A percentile compares a stretch with the other conserved stretches of the same genome.
phyloP scores from a whole-genome alignment of 2,888 invertebrate species.

The Acanthosoma haemorrhoidale region DNA sequence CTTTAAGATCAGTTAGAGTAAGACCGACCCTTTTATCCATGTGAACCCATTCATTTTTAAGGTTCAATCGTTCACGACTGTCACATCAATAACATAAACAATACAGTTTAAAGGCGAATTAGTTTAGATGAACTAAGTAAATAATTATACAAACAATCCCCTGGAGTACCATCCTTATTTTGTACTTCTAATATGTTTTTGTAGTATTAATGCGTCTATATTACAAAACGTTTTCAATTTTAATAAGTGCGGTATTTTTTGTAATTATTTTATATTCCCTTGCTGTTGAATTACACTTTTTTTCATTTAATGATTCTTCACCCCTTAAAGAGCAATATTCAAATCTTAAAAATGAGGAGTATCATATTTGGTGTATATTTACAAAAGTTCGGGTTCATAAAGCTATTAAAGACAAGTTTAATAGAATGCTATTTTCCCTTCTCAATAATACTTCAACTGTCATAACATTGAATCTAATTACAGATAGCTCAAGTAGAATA shows the following conservation, averaged over 20 bases:
- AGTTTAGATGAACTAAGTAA: too few relatives aligned
- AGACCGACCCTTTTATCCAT: too few relatives aligned
- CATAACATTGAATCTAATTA: conserved; percentile 57
- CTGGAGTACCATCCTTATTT: background rate
- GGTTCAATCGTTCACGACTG: too few relatives aligned
- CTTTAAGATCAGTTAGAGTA: too few relatives aligned
- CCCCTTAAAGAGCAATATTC: background rate
- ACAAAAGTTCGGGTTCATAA: conserved; percentile 52
- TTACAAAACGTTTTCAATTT: conserved; percentile 15
- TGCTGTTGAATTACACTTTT: background rate
- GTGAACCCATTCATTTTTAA: too few relatives aligned
- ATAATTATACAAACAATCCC: too few relatives aligned
- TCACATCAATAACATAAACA: too few relatives aligned
- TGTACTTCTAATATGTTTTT: background rate
- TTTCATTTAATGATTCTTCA: background rate
- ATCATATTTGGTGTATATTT: conserved; percentile 56
- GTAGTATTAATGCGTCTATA: conserved; percentile 19
- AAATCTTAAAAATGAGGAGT: conserved; percentile 19
- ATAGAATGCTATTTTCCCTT: conserved; percentile 51
- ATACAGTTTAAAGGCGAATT: too few relatives aligned
- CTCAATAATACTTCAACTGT: conserved; percentile 50
- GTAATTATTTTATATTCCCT: background rate
- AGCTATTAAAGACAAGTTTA: conserved; percentile 52
- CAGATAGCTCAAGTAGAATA: conserved; percentile 54
- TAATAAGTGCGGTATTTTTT: background rate